Base-by-base conservation (phyloP, 2,113 vertebrate genomes). In the Equus przewalskii region DNA sequence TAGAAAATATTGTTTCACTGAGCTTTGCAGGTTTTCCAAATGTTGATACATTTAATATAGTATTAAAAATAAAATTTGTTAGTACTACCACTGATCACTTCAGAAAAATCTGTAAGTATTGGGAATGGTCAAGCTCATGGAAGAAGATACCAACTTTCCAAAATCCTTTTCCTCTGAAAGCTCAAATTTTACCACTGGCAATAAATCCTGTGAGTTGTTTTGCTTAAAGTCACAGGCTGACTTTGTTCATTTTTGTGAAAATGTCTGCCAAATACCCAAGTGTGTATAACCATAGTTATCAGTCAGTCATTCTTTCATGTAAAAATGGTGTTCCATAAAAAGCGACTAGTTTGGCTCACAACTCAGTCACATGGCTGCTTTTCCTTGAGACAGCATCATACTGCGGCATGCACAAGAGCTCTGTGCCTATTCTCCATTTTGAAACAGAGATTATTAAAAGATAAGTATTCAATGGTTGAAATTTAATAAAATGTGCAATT, bases 381-480 rank as follows among this genome's bases (percentile, higher is more conserved):
- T 76, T 94, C 44, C 73, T 69, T 22, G 26, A 64, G 21, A 62
- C 36, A 58, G 33, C 49, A 30, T 56, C 33, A 56, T 21, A 54
- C 2, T 69, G 28, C 21, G 83, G 44, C 18, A 21, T 64, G 44
- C 4, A 36, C n/a, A 56, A 81, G 18, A 62, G 18, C 36, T 80
- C 67, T 64, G 14, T 69, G 18, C 36, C 70, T 62, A 69, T 15
- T 56, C 13, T 72, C 67, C 36, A 49, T 64, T 85, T 93, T 95
- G 85, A 93, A 90, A 80, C 36, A 89, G 36, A 58, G 56, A 70
- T 21, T 89, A 79, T 84, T 93, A 81, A 89, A 92, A 69, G 58
- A 15, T 51, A 51, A 70, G 36, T 60, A 60, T 51, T 84, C n/a
- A 64, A 15, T 49, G 46, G 54, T 72, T 10, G 5, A 58, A 30